These are phyloP conservation scores for Pantherophis alleghaniensis DNA, from an alignment of 2,797 vertebrate species.

Conservation along the genomic window DNA sequence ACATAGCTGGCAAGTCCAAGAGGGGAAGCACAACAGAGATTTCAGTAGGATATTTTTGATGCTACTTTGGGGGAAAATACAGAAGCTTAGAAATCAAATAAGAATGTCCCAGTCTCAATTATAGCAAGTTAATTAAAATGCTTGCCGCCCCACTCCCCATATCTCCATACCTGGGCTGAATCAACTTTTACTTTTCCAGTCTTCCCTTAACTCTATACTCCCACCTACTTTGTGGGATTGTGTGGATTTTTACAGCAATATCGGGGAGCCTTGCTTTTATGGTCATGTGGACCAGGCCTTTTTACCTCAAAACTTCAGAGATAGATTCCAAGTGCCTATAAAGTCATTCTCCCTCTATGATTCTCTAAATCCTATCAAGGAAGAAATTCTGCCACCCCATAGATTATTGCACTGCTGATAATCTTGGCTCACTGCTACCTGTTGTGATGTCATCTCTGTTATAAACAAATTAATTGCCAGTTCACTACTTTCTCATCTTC, in stretches of 20 bases:
- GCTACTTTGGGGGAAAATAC: neutral
- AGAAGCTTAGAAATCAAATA: neutral
- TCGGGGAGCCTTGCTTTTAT: neutral
- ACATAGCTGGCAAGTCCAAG: neutral
- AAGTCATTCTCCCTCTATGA: neutral
- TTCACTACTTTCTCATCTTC: slow-evolving; percentile 7
- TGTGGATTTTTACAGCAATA: neutral
- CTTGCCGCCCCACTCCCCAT: neutral
- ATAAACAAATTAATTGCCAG: neutral
- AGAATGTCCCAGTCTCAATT: neutral
- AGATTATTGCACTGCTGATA: neutral
- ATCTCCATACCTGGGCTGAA: neutral
- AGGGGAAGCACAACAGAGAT: neutral
- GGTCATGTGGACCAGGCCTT: neutral
- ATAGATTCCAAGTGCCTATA: neutral
- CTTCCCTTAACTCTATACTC: neutral
- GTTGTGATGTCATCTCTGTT: neutral
- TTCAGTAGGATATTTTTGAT: neutral
- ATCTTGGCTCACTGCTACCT: neutral
- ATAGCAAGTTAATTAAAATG: neutral
- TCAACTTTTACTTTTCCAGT: neutral
- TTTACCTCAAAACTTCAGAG: neutral
- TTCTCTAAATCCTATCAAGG: neutral
- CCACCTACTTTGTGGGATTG: neutral
- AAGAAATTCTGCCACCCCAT: neutral